These are phyloP conservation scores for Psilopsiagon aymara DNA, from an alignment of 2,113 vertebrate species.

Conservation along the genomic window DNA sequence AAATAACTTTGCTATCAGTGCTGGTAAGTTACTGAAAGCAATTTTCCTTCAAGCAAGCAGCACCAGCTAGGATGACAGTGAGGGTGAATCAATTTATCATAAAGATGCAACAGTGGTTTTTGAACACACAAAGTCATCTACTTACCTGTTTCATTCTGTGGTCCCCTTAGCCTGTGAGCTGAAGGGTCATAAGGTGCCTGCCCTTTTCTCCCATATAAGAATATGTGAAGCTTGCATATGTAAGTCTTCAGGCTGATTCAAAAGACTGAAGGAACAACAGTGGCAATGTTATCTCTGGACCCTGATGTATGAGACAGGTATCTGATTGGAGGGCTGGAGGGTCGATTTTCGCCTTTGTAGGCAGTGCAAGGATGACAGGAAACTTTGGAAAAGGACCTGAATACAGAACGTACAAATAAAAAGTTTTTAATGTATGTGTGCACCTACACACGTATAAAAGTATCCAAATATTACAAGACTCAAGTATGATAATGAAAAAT, in stretches of 20 bases:
- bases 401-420: neutral
- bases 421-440: neutral
- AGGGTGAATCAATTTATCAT: neutral
- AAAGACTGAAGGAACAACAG: neutral
- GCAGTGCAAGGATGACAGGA: neutral
- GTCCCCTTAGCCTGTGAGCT: neutral
- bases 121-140: neutral
- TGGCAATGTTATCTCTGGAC: neutral
- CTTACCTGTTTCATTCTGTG: neutral
- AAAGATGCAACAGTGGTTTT: neutral
- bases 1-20: neutral
- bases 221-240: neutral
- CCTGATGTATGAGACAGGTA: neutral
- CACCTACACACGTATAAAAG: neutral
- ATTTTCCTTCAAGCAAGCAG: neutral
- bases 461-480: neutral
- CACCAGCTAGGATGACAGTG: accelerated
- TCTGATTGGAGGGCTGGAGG: neutral
- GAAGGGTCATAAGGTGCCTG: neutral
- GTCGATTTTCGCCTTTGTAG: neutral
- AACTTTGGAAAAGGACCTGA: neutral
- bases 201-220: neutral
- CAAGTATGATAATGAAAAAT: neutral
- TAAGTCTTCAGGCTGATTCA: neutral
- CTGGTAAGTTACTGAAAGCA: neutral